These are phyloP conservation scores for Pyrocoelia pectoralis DNA, from an alignment of 2,888 invertebrate species.

Conservation along the genomic window DNA sequence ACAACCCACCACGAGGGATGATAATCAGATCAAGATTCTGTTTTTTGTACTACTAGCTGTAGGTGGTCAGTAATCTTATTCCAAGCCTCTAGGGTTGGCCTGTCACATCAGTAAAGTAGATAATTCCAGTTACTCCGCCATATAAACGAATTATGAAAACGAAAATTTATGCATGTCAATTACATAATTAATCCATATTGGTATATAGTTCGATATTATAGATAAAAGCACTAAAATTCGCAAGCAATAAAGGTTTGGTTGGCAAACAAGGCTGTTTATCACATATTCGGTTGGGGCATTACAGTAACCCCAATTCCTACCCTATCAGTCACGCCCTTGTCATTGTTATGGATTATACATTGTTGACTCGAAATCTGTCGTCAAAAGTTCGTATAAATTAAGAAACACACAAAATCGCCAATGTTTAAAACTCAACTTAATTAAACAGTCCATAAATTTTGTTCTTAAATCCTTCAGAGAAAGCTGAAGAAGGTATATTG, in stretches of 20 bases:
- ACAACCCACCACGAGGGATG: constrained; percentile 40
- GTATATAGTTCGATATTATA: constrained; percentile 11
- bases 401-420: neutral
- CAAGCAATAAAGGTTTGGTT: constrained; percentile 43
- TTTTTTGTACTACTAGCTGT: constrained; percentile 41
- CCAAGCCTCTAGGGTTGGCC: constrained; percentile 51
- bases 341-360: constrained; percentile 37
- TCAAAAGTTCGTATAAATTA: constrained; percentile 22
- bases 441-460: constrained; percentile 18
- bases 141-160: too few relatives aligned
- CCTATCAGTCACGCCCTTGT: constrained; percentile 46
- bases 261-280: constrained; percentile 47
- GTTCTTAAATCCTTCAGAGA: constrained; percentile 4
- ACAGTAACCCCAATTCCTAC: constrained; percentile 38
- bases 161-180: constrained; percentile 12
- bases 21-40: constrained; percentile 45
- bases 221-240: constrained; percentile 23
- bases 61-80: constrained; percentile 59
- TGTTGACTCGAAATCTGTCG: constrained; percentile 39
- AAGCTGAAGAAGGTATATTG: constrained; percentile 38
- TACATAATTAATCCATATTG: constrained; percentile 14
- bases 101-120: constrained; percentile 49
- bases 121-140: constrained; percentile 42
- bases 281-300: constrained; percentile 37
- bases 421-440: neutral